Evolutionary conservation across 2,888 invertebrate species (phyloP).

Genomic region (Trissoscelio sp.): DNA sequence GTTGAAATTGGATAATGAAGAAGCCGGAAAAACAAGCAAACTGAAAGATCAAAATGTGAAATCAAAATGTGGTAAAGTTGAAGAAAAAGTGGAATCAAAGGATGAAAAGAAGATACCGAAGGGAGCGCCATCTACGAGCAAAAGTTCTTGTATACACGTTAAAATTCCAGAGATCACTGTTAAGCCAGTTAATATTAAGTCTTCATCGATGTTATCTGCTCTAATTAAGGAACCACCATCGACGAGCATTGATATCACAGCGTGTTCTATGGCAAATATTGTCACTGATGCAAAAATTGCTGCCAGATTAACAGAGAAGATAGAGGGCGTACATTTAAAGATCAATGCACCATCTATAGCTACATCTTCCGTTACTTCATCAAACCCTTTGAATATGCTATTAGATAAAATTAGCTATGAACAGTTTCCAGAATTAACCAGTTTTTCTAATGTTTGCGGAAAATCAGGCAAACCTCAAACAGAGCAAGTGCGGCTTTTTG

Average conservation of each 20-base stretch:
- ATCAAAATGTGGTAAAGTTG: constrained; percentile 26
- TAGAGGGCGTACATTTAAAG: constrained; percentile 46
- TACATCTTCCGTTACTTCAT: constrained; percentile 14
- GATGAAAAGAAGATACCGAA: constrained; percentile 33
- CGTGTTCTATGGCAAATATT: constrained; percentile 75
- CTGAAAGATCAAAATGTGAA: constrained; percentile 37
- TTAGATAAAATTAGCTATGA: constrained; percentile 63
- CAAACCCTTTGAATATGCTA: constrained; percentile 52
- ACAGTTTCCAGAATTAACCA: constrained; percentile 56
- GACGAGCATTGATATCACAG: constrained; percentile 10
- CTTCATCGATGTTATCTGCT: constrained; percentile 50
- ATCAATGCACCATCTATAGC: constrained; percentile 12
- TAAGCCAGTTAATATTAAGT: constrained; percentile 28
- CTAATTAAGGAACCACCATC: constrained; percentile 46
- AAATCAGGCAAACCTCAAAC: constrained; percentile 42
- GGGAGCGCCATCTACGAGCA: background rate
- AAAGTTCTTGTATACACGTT: too few relatives aligned
- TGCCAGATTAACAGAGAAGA: constrained; percentile 76
- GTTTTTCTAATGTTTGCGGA: constrained; percentile 55
- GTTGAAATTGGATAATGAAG: constrained; percentile 68
- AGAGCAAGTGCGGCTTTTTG: constrained; percentile 42
- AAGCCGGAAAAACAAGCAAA: constrained; percentile 67
- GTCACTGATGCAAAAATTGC: constrained; percentile 79
- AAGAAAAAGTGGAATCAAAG: constrained; percentile 40
- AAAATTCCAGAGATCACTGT: background rate